Conservation (phyloP, 37 sponge, comb jelly and placozoan genomes). For the Theonella swinhoei region DNA sequence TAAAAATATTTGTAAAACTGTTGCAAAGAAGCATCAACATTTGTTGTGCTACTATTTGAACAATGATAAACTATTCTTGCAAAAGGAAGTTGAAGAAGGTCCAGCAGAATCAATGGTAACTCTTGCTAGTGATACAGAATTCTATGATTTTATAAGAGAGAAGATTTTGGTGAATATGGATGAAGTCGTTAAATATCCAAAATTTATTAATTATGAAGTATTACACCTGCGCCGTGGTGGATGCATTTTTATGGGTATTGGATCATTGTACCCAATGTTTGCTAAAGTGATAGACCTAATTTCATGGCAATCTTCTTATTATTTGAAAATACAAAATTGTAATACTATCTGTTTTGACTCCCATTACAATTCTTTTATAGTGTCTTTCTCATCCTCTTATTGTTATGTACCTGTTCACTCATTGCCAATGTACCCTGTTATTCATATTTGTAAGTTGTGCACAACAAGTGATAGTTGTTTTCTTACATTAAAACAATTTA, state of each 20-base stretch:
- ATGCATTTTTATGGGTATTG: neutral
- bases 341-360: neutral
- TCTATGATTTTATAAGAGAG: neutral
- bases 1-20: slow-evolving; percentile 43
- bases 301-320: neutral
- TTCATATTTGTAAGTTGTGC: too few species aligned
- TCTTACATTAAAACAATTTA: too few species aligned
- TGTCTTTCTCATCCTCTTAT: too few species aligned
- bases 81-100: slow-evolving; percentile 13
- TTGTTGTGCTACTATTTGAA: slow-evolving; percentile 41
- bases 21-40: slow-evolving; percentile 40
- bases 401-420: too few species aligned
- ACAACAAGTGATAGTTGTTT: too few species aligned
- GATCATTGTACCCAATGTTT: neutral
- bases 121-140: slow-evolving; percentile 1
- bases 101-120: neutral
- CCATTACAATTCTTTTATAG: slow-evolving; percentile 12
- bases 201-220: slow-evolving; percentile 7
- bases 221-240: slow-evolving; percentile 2
- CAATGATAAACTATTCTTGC: slow-evolving; percentile 10
- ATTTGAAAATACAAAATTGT: neutral
- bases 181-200: slow-evolving; percentile 23
- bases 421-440: too few species aligned
- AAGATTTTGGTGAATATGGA: neutral
- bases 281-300: slow-evolving; percentile 30